Evolutionary conservation across 2,113 vertebrate species (phyloP), one percentile per base, ranked within the genome.

Genomic region (Laticauda laticaudata): DNA sequence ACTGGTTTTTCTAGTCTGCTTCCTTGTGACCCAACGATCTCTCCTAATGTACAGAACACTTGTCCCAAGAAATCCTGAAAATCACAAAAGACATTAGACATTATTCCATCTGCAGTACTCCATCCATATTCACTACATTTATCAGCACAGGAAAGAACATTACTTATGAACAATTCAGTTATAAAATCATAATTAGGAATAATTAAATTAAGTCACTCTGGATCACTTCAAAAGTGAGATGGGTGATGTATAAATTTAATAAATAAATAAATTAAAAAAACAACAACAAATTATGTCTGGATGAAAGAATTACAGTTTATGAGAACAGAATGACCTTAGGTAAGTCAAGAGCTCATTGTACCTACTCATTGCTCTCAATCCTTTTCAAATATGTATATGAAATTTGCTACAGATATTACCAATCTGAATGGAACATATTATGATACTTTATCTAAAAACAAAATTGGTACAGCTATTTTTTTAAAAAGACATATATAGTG

Each of bases 61-160:
- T 99, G 99, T 94, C 99, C 99, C 97, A 99, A 98, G 96, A 99
- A 99, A 95, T 99, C 99, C 99, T 99, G 97, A 94, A 96, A 93
- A 94, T 93, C 51, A 94, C 39, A 87, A 94, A 93, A 95, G 23
- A 45, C 45, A 45, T 45, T 34, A 87, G 92, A 88, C 11, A 93
- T 24, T 93, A 87, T 75, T 0, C 81, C 0, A 5, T 90, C 94
- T 95, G 53, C 15, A 55, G 15, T 39, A 89, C 89, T 48, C 2
- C n/a, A 90, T 53, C n/a, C 34, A 59, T 24, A 69, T 92, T 92
- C 6, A 3, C 5, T 14, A 29, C 26, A 59, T 29, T 90, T 86
- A 51, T 90, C 12, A 15, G 2, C 11, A 92, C 53, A 45, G 21
- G 43, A 88, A 69, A 69, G 21, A 18, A 18, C 34, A 88, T 8